Percentiles rank a stretch among this genome's conserved stretches.
These are phyloP conservation scores for Leptocoma aspasia DNA, from an alignment of 2,113 vertebrate species.

Conservation along the genomic window DNA sequence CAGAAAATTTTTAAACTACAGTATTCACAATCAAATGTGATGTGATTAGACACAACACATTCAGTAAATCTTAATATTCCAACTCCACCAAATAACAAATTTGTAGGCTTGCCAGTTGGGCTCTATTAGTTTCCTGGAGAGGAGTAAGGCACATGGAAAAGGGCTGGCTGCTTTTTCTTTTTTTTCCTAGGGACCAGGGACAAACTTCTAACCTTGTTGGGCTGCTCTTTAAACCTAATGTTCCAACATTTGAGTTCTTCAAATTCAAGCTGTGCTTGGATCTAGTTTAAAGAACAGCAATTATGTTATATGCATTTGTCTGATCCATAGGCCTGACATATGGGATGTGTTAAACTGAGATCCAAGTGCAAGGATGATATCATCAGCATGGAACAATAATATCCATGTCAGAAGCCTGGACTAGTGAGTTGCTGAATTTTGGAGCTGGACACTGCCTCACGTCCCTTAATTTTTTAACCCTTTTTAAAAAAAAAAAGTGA, in stretches of 20 bases:
- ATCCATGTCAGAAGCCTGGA: not conserved
- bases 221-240: not conserved
- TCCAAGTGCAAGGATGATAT: constrained; percentile 36
- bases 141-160: not conserved
- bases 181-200: not conserved
- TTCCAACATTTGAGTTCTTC: constrained; percentile 22
- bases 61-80: not conserved
- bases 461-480: not conserved
- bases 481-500: not conserved
- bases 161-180: not conserved
- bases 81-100: not conserved
- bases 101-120: not conserved
- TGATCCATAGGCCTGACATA: constrained; percentile 9
- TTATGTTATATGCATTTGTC: constrained; percentile 22
- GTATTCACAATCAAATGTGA: not conserved
- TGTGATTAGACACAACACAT: not conserved
- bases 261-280: constrained; percentile 26
- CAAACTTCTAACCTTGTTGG: not conserved
- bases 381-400: constrained; percentile 6
- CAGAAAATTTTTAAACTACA: not conserved
- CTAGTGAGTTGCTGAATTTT: not conserved
- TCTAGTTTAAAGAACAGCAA: constrained; percentile 13
- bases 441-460: not conserved
- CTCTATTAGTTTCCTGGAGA: not conserved
- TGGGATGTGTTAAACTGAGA: constrained; percentile 40